Evolutionary conservation across 2,888 invertebrate species (phyloP).

Genomic region (Ennomos fuscantarius): DNA sequence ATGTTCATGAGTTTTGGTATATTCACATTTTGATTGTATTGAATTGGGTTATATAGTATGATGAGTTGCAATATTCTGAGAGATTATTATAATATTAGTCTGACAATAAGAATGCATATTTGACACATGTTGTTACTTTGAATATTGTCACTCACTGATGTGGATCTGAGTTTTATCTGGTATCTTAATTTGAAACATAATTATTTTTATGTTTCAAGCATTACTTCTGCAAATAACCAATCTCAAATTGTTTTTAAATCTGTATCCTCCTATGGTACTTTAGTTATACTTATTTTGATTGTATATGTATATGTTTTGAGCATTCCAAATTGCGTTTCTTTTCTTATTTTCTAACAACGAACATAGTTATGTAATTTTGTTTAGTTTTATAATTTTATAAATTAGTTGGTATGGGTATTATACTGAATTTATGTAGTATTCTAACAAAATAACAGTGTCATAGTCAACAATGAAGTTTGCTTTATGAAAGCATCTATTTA

Average conservation of each 20-base stretch:
- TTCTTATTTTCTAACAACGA: constrained; percentile 15
- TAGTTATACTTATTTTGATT: too few relatives aligned
- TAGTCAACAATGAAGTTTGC: constrained; percentile 5
- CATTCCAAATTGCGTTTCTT: constrained; percentile 22
- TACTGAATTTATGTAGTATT: constrained; percentile 1
- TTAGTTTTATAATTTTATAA: constrained; percentile 10
- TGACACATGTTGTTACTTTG: neutral
- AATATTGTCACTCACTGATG: neutral
- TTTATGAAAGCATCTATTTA: constrained; percentile 6
- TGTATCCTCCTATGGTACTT: constrained; percentile 1
- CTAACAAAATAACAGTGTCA: constrained; percentile 9
- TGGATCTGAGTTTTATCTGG: neutral
- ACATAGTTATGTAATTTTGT: constrained; percentile 1
- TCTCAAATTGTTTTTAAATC: neutral
- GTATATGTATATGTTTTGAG: neutral
- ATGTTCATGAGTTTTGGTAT: too few relatives aligned
- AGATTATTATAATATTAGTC: too few relatives aligned
- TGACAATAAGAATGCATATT: too few relatives aligned
- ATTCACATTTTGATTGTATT: too few relatives aligned
- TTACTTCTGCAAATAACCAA: too few relatives aligned
- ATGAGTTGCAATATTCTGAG: too few relatives aligned
- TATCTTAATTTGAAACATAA: too few relatives aligned
- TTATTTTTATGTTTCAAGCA: too few relatives aligned
- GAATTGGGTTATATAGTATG: too few relatives aligned
- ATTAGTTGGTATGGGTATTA: constrained; percentile 8